phyloP scores from a whole-genome alignment of 2,888 invertebrate species.

The Aplocera efformata region DNA sequence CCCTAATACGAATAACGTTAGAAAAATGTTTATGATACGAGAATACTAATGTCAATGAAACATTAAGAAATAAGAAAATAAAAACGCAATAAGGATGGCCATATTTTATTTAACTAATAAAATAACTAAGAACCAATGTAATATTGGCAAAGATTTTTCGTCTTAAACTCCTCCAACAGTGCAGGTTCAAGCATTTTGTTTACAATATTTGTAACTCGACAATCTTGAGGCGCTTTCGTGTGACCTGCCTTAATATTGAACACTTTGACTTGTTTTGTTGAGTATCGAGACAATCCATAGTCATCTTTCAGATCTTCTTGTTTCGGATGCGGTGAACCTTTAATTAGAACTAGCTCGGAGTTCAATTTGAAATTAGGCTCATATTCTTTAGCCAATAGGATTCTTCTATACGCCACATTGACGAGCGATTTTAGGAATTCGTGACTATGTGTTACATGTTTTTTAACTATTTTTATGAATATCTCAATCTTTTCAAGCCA shows the following conservation, averaged over 20 bases:
- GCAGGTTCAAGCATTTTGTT: constrained; percentile 33
- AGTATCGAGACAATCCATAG: constrained; percentile 36
- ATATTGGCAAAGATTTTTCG: constrained; percentile 4
- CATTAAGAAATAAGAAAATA: neutral
- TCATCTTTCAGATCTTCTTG: constrained; percentile 29
- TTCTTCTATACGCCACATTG: constrained; percentile 31
- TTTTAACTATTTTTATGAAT: constrained; percentile 23
- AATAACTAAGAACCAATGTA: neutral
- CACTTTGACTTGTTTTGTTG: constrained; percentile 32
- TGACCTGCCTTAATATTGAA: constrained; percentile 35
- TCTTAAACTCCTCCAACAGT: constrained; percentile 20
- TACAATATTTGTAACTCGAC: constrained; percentile 35
- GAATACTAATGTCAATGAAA: no score
- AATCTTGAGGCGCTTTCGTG: constrained; percentile 30
- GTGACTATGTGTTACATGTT: constrained; percentile 22
- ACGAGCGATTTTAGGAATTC: constrained; percentile 31
- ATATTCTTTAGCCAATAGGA: constrained; percentile 33
- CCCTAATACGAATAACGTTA: no score
- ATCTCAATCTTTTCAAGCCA: constrained; percentile 34
- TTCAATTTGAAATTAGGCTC: constrained; percentile 33
- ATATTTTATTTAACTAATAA: constrained; percentile 2
- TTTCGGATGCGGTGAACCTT: constrained; percentile 33
- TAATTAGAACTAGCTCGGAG: constrained; percentile 40
- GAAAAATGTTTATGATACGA: no score
- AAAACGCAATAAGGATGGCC: constrained; percentile 1